phyloP scores from a whole-genome alignment of 1,140 invertebrate species.

The Pseudomyrmex gracilis region DNA sequence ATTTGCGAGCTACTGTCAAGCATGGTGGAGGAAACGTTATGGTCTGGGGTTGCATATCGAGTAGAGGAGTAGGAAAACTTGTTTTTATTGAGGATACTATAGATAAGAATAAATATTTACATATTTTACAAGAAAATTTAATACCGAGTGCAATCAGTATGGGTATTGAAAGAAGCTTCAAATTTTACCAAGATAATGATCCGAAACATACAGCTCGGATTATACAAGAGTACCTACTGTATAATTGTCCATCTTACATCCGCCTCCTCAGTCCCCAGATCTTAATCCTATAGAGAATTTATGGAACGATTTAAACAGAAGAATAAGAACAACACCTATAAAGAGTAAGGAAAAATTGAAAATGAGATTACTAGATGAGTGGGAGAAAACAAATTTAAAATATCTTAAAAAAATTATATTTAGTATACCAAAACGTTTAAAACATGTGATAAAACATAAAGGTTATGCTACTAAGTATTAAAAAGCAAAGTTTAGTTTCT shows the following conservation, averaged over 20 bases:
- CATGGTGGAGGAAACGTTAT: constrained; percentile 76
- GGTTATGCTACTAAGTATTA: constrained; percentile 29
- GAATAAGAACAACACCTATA: constrained; percentile 42
- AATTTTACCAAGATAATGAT: constrained; percentile 74
- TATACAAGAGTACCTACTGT: constrained; percentile 70
- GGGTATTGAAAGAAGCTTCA: constrained; percentile 59
- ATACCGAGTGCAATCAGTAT: constrained; percentile 65
- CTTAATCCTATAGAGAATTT: constrained; percentile 80
- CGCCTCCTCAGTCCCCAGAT: constrained; percentile 78
- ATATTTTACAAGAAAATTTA: constrained; percentile 71
- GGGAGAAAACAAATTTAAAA: neutral
- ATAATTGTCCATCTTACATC: constrained; percentile 72
- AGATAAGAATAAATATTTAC: constrained; percentile 67
- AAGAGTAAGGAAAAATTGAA: constrained; percentile 18
- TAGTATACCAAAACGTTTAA: constrained; percentile 6
- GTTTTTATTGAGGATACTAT: constrained; percentile 77
- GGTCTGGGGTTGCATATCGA: constrained; percentile 79
- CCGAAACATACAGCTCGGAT: constrained; percentile 75
- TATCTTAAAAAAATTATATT: neutral
- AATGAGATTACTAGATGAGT: neutral
- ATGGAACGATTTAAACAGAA: constrained; percentile 73
- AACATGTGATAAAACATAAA: constrained; percentile 2
- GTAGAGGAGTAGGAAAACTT: constrained; percentile 73
- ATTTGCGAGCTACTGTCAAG: constrained; percentile 73
- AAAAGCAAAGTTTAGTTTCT: neutral